Evolutionary conservation across 1,140 invertebrate genomes (phyloP).

Genomic region (Drosophila bifasciata): DNA sequence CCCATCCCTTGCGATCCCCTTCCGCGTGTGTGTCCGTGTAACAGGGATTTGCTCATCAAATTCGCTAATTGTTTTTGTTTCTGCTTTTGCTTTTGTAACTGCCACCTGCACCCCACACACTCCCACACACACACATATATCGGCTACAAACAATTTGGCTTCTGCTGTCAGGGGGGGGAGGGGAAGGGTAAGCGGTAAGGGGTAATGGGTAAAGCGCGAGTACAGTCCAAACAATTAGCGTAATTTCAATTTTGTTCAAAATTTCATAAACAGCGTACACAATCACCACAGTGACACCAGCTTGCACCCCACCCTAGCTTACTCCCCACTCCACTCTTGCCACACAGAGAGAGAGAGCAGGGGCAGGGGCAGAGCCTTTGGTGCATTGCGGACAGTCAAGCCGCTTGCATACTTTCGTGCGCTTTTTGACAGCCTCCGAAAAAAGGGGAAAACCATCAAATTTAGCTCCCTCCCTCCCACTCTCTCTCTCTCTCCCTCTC

Average conservation of each 20-base stretch:
- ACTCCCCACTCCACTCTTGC: not conserved
- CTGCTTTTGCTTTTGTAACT: no score
- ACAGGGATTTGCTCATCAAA: conserved; percentile 77
- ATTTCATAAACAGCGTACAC: conserved; percentile 76
- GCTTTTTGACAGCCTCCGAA: conserved; percentile 59
- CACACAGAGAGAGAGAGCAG: not conserved
- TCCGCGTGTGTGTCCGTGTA: conserved; percentile 43
- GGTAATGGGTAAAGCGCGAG: conserved; percentile 2
- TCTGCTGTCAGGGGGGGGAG: not conserved
- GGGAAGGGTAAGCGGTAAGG: not conserved
- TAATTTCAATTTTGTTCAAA: conserved; percentile 84
- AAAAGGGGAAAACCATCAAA: conserved; percentile 36
- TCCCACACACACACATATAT: not conserved
- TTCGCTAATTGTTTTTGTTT: conserved; percentile 80
- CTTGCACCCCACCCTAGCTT: conserved; percentile 6
- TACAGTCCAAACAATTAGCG: conserved; percentile 81
- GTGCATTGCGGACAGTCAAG: conserved; percentile 52
- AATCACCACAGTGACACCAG: conserved; percentile 9
- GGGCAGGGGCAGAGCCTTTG: no score
- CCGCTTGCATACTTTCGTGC: conserved; percentile 63
- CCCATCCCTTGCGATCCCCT: not conserved
- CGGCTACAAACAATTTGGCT: conserved; percentile 1
- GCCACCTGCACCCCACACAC: conserved; percentile 2
- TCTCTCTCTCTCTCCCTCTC: not conserved
- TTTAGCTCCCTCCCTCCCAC: conserved; percentile 26